A percentile compares a stretch with the other conserved stretches of the same genome.
Conservation (phyloP, 2,113 vertebrate species). For the Pimephales promelas region DNA sequence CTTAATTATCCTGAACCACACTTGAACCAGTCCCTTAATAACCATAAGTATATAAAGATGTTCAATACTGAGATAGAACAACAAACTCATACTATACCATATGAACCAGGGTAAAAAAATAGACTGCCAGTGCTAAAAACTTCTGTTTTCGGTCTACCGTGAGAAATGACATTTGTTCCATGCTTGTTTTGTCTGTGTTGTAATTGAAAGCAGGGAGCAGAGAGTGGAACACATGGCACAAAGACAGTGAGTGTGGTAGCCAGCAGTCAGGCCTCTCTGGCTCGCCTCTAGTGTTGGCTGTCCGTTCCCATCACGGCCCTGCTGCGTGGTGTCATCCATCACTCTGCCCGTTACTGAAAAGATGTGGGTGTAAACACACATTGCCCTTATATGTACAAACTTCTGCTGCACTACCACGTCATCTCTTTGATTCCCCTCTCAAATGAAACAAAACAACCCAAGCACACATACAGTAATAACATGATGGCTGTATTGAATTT, state of each 20-base stretch:
- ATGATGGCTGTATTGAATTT: neutral
- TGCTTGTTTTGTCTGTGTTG: slow-evolving; percentile 58
- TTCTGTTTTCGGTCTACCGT: slow-evolving; percentile 31
- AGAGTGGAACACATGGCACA: slow-evolving; percentile 44
- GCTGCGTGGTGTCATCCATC: slow-evolving; percentile 34
- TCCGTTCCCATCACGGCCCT: slow-evolving; percentile 38
- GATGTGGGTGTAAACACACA: neutral
- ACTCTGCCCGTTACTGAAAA: slow-evolving; percentile 26
- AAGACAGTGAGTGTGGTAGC: slow-evolving; percentile 40
- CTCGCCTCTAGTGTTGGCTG: slow-evolving; percentile 47
- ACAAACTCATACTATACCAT: slow-evolving; percentile 26
- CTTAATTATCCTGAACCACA: slow-evolving; percentile 1
- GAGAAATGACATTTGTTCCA: slow-evolving; percentile 54
- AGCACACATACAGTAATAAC: neutral
- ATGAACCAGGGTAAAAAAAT: slow-evolving; percentile 25
- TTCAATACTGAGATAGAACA: slow-evolving; percentile 39
- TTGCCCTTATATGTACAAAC: slow-evolving; percentile 9
- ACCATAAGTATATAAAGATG: slow-evolving; percentile 41
- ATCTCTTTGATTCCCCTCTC: neutral
- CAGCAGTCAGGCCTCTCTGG: slow-evolving; percentile 34
- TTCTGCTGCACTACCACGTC: neutral
- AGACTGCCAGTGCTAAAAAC: neutral
- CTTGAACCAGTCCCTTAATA: slow-evolving; percentile 8
- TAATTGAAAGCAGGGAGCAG: slow-evolving; percentile 56
- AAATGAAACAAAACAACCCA: slow-evolving; percentile 5